These are phyloP conservation scores for Onychomys arenicola DNA, from an alignment of 2,797 vertebrate species.

Conservation along the genomic window DNA sequence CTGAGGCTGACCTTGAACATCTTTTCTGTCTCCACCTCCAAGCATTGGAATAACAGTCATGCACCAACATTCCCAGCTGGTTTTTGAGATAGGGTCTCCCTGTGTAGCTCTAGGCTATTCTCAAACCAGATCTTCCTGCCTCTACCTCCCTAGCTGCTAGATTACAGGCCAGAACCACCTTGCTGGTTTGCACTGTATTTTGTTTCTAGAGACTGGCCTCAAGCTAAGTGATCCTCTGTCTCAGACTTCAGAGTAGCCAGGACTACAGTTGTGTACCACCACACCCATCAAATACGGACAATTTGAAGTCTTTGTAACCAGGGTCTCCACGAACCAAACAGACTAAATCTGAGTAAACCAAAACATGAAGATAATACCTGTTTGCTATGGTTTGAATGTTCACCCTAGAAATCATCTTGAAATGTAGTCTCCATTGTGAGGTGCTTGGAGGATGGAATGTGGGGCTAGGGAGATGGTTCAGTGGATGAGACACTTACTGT, in stretches of 20 bases:
- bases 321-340: neutral
- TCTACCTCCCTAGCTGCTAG: neutral
- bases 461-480: neutral
- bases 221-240: neutral
- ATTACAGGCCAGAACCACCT: neutral
- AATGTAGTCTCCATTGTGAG: neutral
- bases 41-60: neutral
- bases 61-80: neutral
- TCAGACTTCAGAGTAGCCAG: neutral
- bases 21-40: neutral
- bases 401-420: neutral
- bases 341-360: neutral
- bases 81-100: neutral
- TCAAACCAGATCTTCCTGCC: neutral
- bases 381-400: neutral
- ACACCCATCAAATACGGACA: neutral
- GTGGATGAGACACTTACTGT: neutral
- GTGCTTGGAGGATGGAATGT: neutral
- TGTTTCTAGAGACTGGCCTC: neutral
- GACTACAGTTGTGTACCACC: neutral
- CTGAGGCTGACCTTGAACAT: neutral
- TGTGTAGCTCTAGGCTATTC: neutral
- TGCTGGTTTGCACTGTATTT: neutral
- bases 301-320: neutral
- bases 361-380: neutral